Conservation (phyloP, 2,888 invertebrate genomes). For the Azorinus chamasolen region DNA sequence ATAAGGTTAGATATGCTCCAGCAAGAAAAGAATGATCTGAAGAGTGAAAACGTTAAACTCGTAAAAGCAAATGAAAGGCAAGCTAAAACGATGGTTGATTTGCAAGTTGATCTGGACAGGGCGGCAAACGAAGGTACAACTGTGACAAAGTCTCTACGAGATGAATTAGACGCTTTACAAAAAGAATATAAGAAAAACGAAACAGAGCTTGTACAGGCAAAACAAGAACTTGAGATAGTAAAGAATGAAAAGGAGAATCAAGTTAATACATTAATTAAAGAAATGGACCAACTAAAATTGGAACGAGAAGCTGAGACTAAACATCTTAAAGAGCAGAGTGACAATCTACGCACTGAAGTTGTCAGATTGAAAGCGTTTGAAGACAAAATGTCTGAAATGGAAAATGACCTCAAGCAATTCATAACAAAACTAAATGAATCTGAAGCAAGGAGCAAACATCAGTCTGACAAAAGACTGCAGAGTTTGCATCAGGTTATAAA, state of each 20-base stretch:
- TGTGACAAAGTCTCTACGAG: conserved; percentile 31
- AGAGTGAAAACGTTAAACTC: conserved; percentile 54
- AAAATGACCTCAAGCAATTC: conserved; percentile 51
- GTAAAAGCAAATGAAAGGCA: conserved; percentile 64
- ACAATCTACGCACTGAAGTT: conserved; percentile 51
- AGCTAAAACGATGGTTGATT: conserved; percentile 51
- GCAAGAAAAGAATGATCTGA: conserved; percentile 55
- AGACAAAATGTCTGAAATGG: conserved; percentile 55
- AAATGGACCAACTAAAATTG: conserved; percentile 49
- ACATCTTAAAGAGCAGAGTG: conserved; percentile 60
- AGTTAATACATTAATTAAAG: conserved; percentile 53
- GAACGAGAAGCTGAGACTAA: conserved; percentile 58
- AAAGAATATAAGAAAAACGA: conserved; percentile 49
- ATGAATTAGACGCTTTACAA: conserved; percentile 30
- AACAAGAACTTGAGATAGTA: conserved; percentile 55
- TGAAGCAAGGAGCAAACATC: conserved; percentile 51
- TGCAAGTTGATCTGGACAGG: conserved; percentile 42
- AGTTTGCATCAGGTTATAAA: conserved; percentile 54
- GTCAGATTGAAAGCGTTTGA: conserved; percentile 58
- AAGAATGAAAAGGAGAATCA: conserved; percentile 64
- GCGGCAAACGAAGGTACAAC: conserved; percentile 31
- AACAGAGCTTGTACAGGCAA: conserved; percentile 45
- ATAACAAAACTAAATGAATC: conserved; percentile 38
- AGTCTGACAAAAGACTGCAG: conserved; percentile 37
- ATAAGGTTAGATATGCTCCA: conserved; percentile 60